A percentile compares a stretch with the other conserved stretches of the same genome.
Conservation (phyloP, 2,797 vertebrate genomes). For the Phylloscopus collybita region DNA sequence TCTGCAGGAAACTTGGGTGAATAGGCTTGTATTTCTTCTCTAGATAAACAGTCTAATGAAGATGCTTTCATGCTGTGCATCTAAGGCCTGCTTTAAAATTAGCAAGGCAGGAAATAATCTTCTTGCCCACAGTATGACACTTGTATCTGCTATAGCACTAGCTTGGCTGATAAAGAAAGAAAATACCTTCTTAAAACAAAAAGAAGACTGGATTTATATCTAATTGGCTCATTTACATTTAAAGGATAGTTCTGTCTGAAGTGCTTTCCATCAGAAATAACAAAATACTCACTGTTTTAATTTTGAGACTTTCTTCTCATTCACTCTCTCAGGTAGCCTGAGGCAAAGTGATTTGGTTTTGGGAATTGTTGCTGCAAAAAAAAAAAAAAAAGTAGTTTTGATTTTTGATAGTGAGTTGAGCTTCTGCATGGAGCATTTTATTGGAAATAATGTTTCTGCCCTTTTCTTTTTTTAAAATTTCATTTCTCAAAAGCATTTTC, state of each 20-base stretch:
- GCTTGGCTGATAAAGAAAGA: neutral
- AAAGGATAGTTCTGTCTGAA: neutral
- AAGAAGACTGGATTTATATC: neutral
- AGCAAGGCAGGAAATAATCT: neutral
- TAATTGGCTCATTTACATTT: neutral
- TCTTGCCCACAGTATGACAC: neutral
- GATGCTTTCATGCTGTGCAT: neutral
- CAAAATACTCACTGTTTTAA: neutral
- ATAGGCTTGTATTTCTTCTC: neutral
- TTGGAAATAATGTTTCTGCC: neutral
- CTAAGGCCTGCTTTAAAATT: neutral
- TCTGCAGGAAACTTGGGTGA: neutral
- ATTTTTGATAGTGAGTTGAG: neutral
- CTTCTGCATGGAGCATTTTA: neutral
- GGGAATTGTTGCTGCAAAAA: neutral
- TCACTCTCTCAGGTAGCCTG: neutral
- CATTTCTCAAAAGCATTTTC: neutral
- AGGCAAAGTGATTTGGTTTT: neutral
- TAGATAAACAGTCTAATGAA: neutral
- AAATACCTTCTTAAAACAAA: neutral
- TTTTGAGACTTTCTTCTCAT: neutral
- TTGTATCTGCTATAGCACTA: neutral
- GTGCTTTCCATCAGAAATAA: neutral
- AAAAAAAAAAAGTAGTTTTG: neutral
- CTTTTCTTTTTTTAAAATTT: neutral